Conservation (phyloP, 1,140 invertebrate genomes). For the Ganaspis sp. region DNA sequence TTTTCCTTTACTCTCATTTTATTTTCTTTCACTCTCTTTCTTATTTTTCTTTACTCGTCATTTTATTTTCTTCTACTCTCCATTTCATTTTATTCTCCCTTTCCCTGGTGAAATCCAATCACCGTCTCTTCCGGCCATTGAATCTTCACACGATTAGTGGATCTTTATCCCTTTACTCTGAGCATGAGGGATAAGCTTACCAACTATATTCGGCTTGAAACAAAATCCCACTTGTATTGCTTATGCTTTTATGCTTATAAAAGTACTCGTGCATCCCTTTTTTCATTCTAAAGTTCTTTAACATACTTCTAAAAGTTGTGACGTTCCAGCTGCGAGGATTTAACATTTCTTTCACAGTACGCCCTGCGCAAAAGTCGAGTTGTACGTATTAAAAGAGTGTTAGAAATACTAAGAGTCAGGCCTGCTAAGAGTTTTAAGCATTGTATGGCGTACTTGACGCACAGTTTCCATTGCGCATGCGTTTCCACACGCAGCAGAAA, state of each 20-base stretch:
- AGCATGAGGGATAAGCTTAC: conserved; percentile 7
- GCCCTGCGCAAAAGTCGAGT: no score
- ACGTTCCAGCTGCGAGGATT: no score
- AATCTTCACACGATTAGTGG: conserved; percentile 16
- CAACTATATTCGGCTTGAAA: neutral
- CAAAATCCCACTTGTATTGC: neutral
- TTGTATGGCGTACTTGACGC: no score
- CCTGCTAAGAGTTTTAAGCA: no score
- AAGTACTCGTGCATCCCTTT: neutral
- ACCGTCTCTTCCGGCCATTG: neutral
- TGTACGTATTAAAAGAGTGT: no score
- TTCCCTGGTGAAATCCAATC: neutral
- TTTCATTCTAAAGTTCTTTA: neutral
- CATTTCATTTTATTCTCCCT: neutral
- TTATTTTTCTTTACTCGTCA: neutral
- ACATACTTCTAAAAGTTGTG: no score
- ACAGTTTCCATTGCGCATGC: no score
- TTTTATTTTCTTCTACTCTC: neutral
- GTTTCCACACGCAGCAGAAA: no score
- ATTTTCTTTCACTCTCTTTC: neutral
- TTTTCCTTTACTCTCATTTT: neutral
- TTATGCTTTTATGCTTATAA: neutral
- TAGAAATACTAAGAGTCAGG: no score
- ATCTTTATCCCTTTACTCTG: neutral
- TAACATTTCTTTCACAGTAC: no score